Conservation (phyloP, 1,140 invertebrate genomes). For the Trichonephila clavata region DNA sequence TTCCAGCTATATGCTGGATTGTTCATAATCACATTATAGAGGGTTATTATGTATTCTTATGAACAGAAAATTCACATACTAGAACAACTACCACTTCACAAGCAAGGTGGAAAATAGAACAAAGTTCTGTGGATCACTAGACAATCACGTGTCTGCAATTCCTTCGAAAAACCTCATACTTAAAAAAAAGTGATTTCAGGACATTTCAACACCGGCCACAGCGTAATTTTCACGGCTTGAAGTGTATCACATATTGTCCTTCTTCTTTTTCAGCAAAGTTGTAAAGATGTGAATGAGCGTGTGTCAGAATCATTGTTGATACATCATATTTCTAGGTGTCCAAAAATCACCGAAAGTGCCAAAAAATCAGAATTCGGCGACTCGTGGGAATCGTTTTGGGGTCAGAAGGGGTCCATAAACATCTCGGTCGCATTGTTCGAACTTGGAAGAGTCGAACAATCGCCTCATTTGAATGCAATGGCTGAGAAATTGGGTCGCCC, state of each 20-base stretch:
- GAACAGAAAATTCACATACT: too few relatives aligned
- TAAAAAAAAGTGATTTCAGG: not conserved
- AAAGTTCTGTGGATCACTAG: not conserved
- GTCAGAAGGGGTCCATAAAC: conserved; percentile 59
- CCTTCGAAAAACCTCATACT: not conserved
- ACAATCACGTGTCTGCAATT: not conserved
- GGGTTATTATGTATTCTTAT: too few relatives aligned
- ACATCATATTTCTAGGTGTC: not conserved
- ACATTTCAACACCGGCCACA: not conserved
- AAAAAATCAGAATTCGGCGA: conserved; percentile 32
- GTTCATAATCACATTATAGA: too few relatives aligned
- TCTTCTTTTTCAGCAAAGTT: conserved; percentile 14
- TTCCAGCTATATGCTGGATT: too few relatives aligned
- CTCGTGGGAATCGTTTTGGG: conserved; percentile 67
- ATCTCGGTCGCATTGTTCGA: conserved; percentile 69
- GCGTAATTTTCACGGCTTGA: not conserved
- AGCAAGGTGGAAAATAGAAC: not conserved
- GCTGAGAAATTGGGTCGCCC: conserved; percentile 67
- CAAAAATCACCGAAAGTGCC: conserved; percentile 13
- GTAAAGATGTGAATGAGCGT: not conserved
- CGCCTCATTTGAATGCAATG: conserved; percentile 74
- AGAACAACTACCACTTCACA: not conserved
- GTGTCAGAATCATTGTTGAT: not conserved
- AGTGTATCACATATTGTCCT: conserved; percentile 33
- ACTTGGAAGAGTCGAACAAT: conserved; percentile 68